Evolutionary conservation across 2,797 vertebrate genomes (phyloP).

Genomic region (Mormyrops attenuatus): DNA sequence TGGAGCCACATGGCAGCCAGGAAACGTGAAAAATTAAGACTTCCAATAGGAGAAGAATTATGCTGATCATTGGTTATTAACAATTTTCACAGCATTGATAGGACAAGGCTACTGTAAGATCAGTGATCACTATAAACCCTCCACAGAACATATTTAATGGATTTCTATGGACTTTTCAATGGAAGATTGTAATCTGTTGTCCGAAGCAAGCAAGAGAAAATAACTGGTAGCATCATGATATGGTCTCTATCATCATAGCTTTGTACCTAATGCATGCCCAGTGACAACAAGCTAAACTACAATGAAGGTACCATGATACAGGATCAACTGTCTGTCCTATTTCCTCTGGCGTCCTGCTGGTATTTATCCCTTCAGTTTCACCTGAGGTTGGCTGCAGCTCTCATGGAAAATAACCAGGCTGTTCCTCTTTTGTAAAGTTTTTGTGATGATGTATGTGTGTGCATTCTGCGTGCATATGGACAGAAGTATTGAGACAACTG

Average conservation of each 20-base stretch:
- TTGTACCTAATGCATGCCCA: not conserved
- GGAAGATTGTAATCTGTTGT: not conserved
- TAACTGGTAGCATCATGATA: not conserved
- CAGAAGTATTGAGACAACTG: not conserved
- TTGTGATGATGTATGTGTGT: not conserved
- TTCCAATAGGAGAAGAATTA: not conserved
- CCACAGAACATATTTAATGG: not conserved
- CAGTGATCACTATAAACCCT: not conserved
- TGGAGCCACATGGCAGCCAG: not conserved
- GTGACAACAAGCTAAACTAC: not conserved
- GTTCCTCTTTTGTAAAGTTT: not conserved
- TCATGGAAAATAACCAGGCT: not conserved
- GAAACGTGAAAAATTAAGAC: not conserved
- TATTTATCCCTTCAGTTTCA: not conserved
- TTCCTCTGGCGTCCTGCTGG: not conserved
- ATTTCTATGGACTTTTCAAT: not conserved
- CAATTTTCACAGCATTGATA: not conserved
- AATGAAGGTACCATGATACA: not conserved
- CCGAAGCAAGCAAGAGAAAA: not conserved
- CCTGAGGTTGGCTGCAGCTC: not conserved
- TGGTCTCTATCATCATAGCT: not conserved
- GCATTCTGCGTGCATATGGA: not conserved
- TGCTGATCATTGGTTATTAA: not conserved
- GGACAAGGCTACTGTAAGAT: not conserved
- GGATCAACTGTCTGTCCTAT: not conserved